A percentile compares a stretch with the other conserved stretches of the same genome.
These are phyloP conservation scores for Pogonus chalceus DNA, from an alignment of 1,140 invertebrate species.

Conservation along the genomic window DNA sequence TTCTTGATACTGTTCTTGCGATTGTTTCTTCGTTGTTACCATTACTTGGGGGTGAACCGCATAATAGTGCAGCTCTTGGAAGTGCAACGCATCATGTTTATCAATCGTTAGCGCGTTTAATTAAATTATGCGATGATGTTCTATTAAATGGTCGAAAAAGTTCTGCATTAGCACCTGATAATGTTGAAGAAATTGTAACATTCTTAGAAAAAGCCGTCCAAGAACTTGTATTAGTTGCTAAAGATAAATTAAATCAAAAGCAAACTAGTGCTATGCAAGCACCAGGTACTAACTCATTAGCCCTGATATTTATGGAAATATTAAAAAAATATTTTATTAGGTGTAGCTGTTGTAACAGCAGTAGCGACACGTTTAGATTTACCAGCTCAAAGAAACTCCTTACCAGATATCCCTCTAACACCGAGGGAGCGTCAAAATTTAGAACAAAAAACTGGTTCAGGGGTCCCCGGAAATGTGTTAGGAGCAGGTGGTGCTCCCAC, in stretches of 20 bases:
- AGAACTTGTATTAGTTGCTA: too few species aligned
- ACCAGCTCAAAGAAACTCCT: constrained; percentile 48
- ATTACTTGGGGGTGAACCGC: not conserved
- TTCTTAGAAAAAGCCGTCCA: constrained; percentile 70
- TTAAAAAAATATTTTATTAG: too few species aligned
- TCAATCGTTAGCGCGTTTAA: constrained; percentile 72
- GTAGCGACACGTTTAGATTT: constrained; percentile 23
- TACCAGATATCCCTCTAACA: constrained; percentile 74
- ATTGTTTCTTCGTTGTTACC: constrained; percentile 58
- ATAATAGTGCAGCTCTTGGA: constrained; percentile 46
- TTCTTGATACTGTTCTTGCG: constrained; percentile 69
- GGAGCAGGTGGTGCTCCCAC: too few species aligned
- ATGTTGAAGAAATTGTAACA: constrained; percentile 68
- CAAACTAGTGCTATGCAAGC: too few species aligned
- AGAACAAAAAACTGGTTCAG: constrained; percentile 49
- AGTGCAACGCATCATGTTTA: constrained; percentile 81
- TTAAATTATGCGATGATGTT: constrained; percentile 83
- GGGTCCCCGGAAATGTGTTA: constrained; percentile 24
- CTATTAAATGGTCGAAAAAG: constrained; percentile 61
- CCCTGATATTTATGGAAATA: too few species aligned
- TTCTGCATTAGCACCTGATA: constrained; percentile 52
- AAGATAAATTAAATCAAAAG: too few species aligned
- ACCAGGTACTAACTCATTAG: too few species aligned
- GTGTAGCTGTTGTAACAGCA: too few species aligned
- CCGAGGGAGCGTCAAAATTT: constrained; percentile 61